Evolutionary conservation across 2,113 vertebrate species (phyloP).

Genomic region (Callipepla squamata): DNA sequence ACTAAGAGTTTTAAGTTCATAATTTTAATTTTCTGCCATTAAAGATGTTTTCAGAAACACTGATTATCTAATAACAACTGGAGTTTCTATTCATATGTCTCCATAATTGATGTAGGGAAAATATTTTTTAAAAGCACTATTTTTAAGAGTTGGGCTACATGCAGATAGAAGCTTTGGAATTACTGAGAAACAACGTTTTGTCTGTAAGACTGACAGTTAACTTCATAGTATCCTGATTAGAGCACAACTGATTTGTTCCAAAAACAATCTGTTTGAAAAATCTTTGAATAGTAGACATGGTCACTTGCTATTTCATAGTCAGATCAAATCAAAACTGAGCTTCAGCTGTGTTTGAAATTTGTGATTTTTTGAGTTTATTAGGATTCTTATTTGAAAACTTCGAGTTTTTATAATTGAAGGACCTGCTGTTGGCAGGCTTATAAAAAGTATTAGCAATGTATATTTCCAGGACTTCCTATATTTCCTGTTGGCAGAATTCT

Average conservation of each 20-base stretch:
- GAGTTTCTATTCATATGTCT: background rate
- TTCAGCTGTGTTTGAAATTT: background rate
- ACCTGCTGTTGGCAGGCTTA: background rate
- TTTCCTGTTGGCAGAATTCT: too few relatives aligned
- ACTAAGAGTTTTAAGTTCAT: background rate
- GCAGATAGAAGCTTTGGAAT: background rate
- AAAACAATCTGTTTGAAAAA: background rate
- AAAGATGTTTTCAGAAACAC: background rate
- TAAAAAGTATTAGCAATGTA: background rate
- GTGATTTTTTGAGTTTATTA: background rate
- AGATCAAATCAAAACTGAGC: background rate
- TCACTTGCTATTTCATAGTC: conserved; percentile 9
- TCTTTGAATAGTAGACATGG: background rate
- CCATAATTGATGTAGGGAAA: background rate
- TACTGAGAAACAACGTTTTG: background rate
- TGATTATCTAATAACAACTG: background rate
- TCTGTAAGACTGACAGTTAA: background rate
- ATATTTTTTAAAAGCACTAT: background rate
- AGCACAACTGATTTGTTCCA: background rate
- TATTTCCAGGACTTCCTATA: background rate
- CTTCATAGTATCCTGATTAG: background rate
- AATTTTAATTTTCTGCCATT: background rate
- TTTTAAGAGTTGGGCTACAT: background rate
- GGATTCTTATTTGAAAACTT: background rate
- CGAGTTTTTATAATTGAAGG: background rate